Evolutionary conservation across 2,888 invertebrate genomes (phyloP), one percentile per base, ranked within the genome.

Genomic region (Euzetes globulus): DNA sequence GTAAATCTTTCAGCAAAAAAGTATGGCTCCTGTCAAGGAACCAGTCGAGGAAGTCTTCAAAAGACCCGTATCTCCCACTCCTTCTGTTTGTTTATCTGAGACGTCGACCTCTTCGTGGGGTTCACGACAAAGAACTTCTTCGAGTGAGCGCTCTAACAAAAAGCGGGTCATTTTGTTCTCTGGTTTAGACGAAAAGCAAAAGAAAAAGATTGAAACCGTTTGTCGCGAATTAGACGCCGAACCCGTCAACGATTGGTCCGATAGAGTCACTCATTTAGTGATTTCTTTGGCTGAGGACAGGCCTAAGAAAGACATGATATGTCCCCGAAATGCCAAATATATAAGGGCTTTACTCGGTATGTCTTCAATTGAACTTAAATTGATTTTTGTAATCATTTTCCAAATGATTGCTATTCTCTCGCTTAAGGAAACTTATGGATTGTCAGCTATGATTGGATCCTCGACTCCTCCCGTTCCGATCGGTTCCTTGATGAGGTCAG

Each of bases 181-280:
- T 4, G 63, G 63, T 37, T 65, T 65, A 37, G 33, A 29, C 19
- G 63, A 65, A 11, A n/a, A 1, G 2, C 63, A 65, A 27, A 29
- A 33, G 13, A 65, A 65, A 37, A 37, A 33, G n/a, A 37, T 29
- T 37, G 11, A 37, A 37, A 65, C 1, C 27, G 1, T 65, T 1
- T 29, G 33, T 6, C 29, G 27, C 13, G 17, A 33, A 33, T 65
- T 65, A 11, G 37, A 65, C 63, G 63, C 63, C 25, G 19, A 74
- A 55, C 5, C 45, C 9, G 74, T 74, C n/a, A 70, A 7, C 15
- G 70, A 74, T 15, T 74, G 74, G 74, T 7, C 68, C 1, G 19
- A 19, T 17, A 27, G 27, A 15, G 74, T 74, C 4, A 74, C 74
- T 15, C 74, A 74, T 55, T 19, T 74, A 11, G 74, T 74, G 13